phyloP scores from a whole-genome alignment of 2,888 invertebrate species.

The Philaethria dido region DNA sequence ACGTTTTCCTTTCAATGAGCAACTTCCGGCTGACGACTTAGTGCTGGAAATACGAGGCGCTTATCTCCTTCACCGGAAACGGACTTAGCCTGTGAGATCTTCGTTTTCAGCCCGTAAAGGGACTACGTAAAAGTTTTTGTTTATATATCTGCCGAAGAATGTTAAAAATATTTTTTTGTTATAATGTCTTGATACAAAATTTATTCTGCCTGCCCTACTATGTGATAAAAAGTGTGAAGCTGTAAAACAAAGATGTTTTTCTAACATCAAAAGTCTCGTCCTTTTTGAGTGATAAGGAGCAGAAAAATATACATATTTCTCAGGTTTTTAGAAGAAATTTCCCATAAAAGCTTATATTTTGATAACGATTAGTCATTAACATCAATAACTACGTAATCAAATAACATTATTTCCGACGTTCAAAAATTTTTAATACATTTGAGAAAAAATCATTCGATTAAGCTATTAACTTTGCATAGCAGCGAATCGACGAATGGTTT shows the following conservation, averaged over 20 bases:
- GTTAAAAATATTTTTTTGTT: no score
- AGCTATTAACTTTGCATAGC: not conserved
- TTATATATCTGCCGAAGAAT: not conserved
- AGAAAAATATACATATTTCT: no score
- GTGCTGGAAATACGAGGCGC: slow-evolving; percentile 53
- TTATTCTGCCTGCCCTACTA: no score
- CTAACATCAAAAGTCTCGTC: no score
- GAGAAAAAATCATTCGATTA: not conserved
- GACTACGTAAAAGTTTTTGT: not conserved
- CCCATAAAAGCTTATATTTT: no score
- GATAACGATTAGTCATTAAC: no score
- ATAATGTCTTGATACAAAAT: no score
- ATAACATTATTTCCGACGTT: not conserved
- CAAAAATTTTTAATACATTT: not conserved
- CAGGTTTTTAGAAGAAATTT: no score
- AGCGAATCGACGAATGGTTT: not conserved
- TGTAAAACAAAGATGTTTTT: no score
- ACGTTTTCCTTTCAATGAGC: slow-evolving; percentile 51
- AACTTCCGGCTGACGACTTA: slow-evolving; percentile 52
- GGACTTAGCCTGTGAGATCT: slow-evolving; percentile 43
- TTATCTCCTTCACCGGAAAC: slow-evolving; percentile 52
- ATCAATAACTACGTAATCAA: not conserved
- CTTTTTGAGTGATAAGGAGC: no score
- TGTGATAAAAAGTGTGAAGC: no score
- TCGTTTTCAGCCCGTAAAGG: slow-evolving; percentile 20